phyloP scores from a whole-genome alignment of 2,888 invertebrate genomes.

The Scaptomyza tumidula region DNA sequence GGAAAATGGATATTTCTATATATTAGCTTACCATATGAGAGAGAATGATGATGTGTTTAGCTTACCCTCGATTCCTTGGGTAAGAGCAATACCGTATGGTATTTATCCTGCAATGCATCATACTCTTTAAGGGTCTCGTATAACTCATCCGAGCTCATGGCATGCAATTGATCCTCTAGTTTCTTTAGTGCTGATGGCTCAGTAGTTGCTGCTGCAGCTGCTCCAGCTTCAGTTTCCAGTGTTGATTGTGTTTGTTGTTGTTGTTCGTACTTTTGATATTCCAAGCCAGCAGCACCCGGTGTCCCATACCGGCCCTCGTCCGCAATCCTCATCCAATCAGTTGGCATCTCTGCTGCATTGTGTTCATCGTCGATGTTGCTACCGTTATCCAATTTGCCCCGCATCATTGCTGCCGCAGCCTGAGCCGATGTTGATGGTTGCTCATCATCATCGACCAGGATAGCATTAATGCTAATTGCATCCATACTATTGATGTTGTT shows the following conservation, averaged over 20 bases:
- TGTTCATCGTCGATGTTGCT: slow-evolving; percentile 68
- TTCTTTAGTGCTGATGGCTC: slow-evolving; percentile 74
- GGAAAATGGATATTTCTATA: not conserved
- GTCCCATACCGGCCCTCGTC: slow-evolving; percentile 87
- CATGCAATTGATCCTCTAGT: slow-evolving; percentile 80
- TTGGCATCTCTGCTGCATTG: slow-evolving; percentile 82
- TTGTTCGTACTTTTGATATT: slow-evolving; percentile 83
- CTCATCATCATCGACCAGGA: slow-evolving; percentile 71
- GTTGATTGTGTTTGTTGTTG: slow-evolving; percentile 52
- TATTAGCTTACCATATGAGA: not conserved
- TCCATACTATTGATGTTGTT: slow-evolving; percentile 60
- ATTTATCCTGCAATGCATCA: slow-evolving; percentile 89
- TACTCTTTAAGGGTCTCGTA: slow-evolving; percentile 88
- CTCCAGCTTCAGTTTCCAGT: slow-evolving; percentile 63
- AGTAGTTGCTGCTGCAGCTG: slow-evolving; percentile 47
- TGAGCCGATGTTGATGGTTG: slow-evolving; percentile 72
- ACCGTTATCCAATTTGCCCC: slow-evolving; percentile 55
- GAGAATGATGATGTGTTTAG: slow-evolving; percentile 3
- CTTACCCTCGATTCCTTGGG: slow-evolving; percentile 88
- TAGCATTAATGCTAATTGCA: slow-evolving; percentile 67
- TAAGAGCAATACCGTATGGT: slow-evolving; percentile 88
- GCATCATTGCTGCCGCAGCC: slow-evolving; percentile 50
- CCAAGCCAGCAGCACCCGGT: slow-evolving; percentile 87
- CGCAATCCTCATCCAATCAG: slow-evolving; percentile 84
- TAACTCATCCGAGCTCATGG: slow-evolving; percentile 84